A percentile compares a stretch with the other conserved stretches of the same genome.
Conservation (phyloP, 2,113 vertebrate species). For the Mixornis gularis region DNA sequence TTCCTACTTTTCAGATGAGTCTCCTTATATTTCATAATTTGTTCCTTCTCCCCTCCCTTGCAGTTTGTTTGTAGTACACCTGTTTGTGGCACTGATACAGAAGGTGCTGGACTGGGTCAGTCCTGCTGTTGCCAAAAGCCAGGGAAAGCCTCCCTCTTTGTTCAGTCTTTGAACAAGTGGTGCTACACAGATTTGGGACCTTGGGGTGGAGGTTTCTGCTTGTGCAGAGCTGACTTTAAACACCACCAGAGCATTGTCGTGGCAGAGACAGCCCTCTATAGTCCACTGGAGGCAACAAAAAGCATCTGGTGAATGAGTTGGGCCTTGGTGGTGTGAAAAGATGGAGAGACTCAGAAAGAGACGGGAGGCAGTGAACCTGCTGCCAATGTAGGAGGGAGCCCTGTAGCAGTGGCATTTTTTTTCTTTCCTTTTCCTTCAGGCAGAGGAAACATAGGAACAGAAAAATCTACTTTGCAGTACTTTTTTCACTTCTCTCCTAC, state of each 20-base stretch:
- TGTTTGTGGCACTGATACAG: not conserved
- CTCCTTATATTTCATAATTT: not conserved
- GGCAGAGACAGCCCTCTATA: not conserved
- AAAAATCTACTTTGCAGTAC: not conserved
- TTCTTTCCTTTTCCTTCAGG: not conserved
- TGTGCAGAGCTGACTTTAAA: not conserved
- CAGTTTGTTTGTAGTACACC: not conserved
- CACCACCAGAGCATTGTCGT: not conserved
- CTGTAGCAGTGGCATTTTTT: not conserved
- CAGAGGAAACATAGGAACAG: not conserved
- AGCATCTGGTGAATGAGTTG: not conserved
- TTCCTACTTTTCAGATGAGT: not conserved
- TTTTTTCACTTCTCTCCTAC: not conserved
- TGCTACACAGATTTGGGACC: not conserved
- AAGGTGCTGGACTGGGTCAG: not conserved
- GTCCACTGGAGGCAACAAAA: not conserved
- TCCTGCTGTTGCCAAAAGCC: not conserved
- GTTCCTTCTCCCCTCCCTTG: not conserved
- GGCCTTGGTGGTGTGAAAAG: not conserved
- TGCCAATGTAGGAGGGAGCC: not conserved
- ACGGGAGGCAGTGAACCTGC: not conserved
- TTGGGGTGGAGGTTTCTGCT: not conserved
- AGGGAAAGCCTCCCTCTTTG: not conserved
- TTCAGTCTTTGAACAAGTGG: not conserved
- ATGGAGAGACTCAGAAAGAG: not conserved